Evolutionary conservation across 2,113 vertebrate species (phyloP).

Genomic region (Tyrannus savana): DNA sequence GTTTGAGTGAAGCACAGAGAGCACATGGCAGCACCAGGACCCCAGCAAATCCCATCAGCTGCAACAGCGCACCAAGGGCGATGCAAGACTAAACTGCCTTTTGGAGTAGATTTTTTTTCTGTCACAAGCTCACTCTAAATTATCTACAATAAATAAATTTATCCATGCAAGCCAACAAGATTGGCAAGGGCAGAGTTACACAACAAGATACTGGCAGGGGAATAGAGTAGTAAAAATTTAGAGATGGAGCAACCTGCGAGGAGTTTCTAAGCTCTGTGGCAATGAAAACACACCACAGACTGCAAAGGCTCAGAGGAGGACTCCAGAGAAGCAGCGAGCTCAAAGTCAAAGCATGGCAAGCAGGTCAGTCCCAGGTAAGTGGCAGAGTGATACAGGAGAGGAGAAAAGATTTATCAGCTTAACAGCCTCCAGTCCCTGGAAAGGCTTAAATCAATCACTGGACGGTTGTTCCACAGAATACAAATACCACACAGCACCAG

Average conservation of each 20-base stretch:
- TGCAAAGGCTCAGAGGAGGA: neutral
- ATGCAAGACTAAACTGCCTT: neutral
- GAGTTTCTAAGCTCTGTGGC: neutral
- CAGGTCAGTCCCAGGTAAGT: neutral
- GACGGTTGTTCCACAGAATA: neutral
- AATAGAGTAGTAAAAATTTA: neutral
- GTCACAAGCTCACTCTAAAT: neutral
- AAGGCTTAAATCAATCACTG: conserved; percentile 1
- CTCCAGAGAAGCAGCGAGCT: neutral
- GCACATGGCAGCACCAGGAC: neutral
- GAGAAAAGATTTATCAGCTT: neutral
- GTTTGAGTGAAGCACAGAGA: neutral
- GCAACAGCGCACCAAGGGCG: neutral
- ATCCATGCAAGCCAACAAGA: neutral
- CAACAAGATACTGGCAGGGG: neutral
- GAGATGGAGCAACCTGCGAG: neutral
- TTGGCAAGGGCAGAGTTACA: neutral
- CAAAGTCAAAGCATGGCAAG: neutral
- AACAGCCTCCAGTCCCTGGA: neutral
- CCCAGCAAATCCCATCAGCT: neutral
- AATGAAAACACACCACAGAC: neutral
- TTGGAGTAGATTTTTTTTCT: neutral
- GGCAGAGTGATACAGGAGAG: neutral
- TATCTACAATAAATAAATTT: neutral
- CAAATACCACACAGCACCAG: neutral